phyloP scores from a whole-genome alignment of 2,888 invertebrate species.

The Leistus spinibarbis region DNA sequence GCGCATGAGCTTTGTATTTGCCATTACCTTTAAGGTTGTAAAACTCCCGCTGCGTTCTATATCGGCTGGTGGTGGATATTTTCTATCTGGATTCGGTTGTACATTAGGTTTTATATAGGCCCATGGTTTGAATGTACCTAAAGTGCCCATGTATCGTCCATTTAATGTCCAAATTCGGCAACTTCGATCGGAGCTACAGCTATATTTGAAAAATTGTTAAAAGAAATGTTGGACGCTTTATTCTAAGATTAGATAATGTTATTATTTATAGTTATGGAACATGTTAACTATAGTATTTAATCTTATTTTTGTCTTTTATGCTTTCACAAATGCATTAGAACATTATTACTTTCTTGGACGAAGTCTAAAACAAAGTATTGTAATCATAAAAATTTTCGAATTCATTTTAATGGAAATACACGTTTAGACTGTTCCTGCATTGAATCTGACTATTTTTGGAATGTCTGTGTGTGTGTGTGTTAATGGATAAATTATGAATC shows the following conservation, averaged over 20 bases:
- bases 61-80: conserved; percentile 74
- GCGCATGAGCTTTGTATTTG: too few relatives aligned
- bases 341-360: too few relatives aligned
- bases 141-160: conserved; percentile 71
- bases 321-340: too few relatives aligned
- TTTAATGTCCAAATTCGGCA: conserved; percentile 77
- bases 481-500: too few relatives aligned
- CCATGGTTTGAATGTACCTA: conserved; percentile 75
- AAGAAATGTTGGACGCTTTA: background rate
- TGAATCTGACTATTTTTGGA: too few relatives aligned
- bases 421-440: too few relatives aligned
- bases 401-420: too few relatives aligned
- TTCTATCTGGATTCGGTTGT: conserved; percentile 50
- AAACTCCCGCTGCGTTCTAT: conserved; percentile 75
- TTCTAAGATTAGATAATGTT: background rate
- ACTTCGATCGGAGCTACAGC: conserved; percentile 61
- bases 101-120: conserved; percentile 53
- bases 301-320: background rate
- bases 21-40: conserved; percentile 72
- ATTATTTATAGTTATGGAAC: background rate
- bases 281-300: background rate
- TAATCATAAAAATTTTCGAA: too few relatives aligned
- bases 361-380: too few relatives aligned
- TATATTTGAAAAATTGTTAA: conserved; percentile 39
- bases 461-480: too few relatives aligned